A percentile compares a stretch with the other conserved stretches of the same genome.
phyloP scores from a whole-genome alignment of 2,113 vertebrate genomes.

The Egretta garzetta region DNA sequence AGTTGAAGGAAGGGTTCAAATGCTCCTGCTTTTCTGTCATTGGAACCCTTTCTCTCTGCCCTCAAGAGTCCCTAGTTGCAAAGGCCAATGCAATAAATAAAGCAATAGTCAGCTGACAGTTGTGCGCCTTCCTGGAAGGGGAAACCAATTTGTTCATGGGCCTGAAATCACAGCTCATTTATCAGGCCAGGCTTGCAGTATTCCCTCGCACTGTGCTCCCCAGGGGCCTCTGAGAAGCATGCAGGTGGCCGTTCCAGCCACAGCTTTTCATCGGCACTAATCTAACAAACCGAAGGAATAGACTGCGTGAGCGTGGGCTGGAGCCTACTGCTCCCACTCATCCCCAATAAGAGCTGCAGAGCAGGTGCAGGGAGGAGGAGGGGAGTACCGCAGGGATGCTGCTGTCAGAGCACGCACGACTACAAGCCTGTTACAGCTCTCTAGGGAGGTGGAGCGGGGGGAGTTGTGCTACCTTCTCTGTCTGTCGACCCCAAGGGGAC shows the following conservation, averaged over 20 bases:
- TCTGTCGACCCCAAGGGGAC: neutral
- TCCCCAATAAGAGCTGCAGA: neutral
- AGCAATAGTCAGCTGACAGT: neutral
- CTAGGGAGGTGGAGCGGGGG: neutral
- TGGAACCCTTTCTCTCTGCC: neutral
- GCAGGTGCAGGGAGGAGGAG: slow-evolving; percentile 9
- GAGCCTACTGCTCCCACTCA: neutral
- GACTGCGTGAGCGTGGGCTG: neutral
- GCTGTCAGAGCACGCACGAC: neutral
- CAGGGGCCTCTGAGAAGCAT: neutral
- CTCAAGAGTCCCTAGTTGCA: neutral
- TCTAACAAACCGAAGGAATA: neutral
- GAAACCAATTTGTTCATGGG: neutral
- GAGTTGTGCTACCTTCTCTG: neutral
- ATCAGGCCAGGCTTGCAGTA: neutral
- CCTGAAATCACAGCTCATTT: slow-evolving; percentile 22
- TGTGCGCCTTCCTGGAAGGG: neutral
- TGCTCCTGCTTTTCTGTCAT: neutral
- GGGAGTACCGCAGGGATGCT: neutral
- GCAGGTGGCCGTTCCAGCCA: neutral
- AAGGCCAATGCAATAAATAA: slow-evolving; percentile 18
- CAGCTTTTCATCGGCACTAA: neutral
- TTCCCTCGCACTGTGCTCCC: neutral
- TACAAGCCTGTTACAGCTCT: neutral
- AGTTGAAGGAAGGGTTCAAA: neutral